Conservation (phyloP, 2,797 vertebrate genomes). For the Sebastes alutus region DNA sequence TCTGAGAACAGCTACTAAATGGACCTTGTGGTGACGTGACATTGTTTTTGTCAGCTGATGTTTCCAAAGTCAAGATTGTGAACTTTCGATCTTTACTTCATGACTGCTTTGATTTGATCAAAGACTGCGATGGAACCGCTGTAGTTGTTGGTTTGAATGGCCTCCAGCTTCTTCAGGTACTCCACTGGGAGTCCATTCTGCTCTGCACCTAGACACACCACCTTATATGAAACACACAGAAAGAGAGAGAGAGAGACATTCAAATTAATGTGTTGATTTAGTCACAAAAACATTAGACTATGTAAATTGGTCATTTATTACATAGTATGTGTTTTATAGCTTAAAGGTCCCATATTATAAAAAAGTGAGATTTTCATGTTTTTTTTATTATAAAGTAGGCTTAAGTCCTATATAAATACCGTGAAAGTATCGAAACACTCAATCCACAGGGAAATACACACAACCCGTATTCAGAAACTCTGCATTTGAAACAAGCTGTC, state of each 20-base stretch:
- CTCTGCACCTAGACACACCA: constrained; percentile 73
- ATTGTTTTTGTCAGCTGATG: background rate
- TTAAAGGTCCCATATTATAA: too few relatives aligned
- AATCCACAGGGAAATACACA: too few relatives aligned
- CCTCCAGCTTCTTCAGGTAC: constrained; percentile 65
- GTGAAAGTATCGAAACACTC: too few relatives aligned
- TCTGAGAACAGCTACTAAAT: background rate
- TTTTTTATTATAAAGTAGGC: too few relatives aligned
- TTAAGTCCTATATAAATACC: too few relatives aligned
- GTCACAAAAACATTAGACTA: background rate
- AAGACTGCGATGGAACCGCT: constrained; percentile 61
- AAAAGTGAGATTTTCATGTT: too few relatives aligned
- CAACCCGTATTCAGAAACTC: too few relatives aligned
- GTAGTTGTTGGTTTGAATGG: constrained; percentile 74
- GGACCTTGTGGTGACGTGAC: background rate
- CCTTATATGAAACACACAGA: constrained; percentile 42
- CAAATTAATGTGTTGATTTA: background rate
- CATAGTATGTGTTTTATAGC: background rate
- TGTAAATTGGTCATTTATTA: background rate
- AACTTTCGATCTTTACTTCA: background rate
- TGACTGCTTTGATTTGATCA: constrained; percentile 52
- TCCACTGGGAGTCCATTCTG: constrained; percentile 69
- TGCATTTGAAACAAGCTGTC: too few relatives aligned
- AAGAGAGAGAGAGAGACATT: background rate
- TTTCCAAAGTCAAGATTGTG: background rate